Evolutionary conservation across 2,888 invertebrate species (phyloP), one percentile per base, ranked within the genome.

Genomic region (Ptycholaimellus sp.): DNA sequence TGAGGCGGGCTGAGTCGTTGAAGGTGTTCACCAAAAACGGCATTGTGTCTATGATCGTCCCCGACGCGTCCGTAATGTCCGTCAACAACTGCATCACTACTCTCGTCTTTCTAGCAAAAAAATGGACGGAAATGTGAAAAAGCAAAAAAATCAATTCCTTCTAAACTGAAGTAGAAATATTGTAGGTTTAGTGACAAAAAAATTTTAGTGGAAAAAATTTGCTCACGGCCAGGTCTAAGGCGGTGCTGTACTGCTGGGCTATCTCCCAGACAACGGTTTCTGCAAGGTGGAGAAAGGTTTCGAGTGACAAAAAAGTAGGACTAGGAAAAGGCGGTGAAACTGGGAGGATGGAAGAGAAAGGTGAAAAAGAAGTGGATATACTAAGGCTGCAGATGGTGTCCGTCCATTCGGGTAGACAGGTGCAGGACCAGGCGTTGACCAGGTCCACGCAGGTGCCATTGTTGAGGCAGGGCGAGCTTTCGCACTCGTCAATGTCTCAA

Each of bases 391-490:
- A 82, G 57, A 76, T 70, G 45, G 70, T 68, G 42, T 82, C 82
- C 38, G 76, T 76, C 63, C 73, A 81, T 46, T 80, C 81, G 41
- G 78, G 74, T 36, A 77, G 79, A 60, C 82, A 82, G 52, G 80
- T 79, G 65, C 81, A 82, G 53, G 75, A 72, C 64, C 76, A 82
- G 37, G 73, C 72, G 58, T 76, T 76, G 41, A 76, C 72, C 60
- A 75, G 50, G 59, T 83, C 80, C 30, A 76, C 73, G 59, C 83
- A 83, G 60, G 80, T 79, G 50, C 80, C 83, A 34, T 80, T 81
- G 13, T 25, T 25, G 25, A 7, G 7, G 25, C 25, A 25, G 13
- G 25, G 25, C 7, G 7, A 9, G 25, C 7, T 9, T 9, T 13
- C 13, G 25, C 25, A 25, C 13, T 25, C 25, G 13, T 25, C 25